Base-by-base conservation (phyloP, 2,888 invertebrate genomes). In the Rhorus exstirpatorius region DNA sequence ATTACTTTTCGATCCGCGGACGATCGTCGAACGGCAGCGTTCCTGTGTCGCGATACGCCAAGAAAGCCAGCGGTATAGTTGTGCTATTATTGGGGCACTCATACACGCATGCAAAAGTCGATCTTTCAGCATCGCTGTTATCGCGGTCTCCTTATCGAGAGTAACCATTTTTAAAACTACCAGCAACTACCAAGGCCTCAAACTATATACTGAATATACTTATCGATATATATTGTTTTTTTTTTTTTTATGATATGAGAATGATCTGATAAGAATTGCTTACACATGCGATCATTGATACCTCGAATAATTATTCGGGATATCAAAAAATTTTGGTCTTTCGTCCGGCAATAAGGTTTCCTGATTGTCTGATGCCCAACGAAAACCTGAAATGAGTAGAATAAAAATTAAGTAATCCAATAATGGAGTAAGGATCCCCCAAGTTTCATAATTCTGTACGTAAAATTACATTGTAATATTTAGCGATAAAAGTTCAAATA, bases 1-100 rank as follows among this genome's bases (percentile, higher is more conserved):
- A 90, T 89, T 84, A 85, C 87, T 87, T 89, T 87, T 84, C 86
- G 85, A 88, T 88, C 79, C 61, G 78, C 68, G 72, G 70, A 60
- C 81, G 72, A 77, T 81, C 72, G 81, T 65, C 61, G 53, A 68
- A 71, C 60, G 46, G 44, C 53, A 46, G 53, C 53, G 26, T 63
- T 53, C 65, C 41, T 74, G 14, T 63, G 61, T 49, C 24, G 19
- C 35, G 51, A 41, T 21, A 26, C 38, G 24, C 26, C 8, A 14
- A 38, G 41, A 53, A 10, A 75, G 31, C 38, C 21, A 21, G n/a
- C 35, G 0, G 17, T 24, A 58, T 63, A 53, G 58, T 63, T 51
- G 71, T 46, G 51, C 55, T n/a, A 60, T 70, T 70, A 79, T 82
- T 65, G 82, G 70, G 51, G 17, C 74, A 65, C 63, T 10, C 82